Evolutionary conservation across 1,140 invertebrate genomes (phyloP), one percentile per base, ranked within the genome.

Genomic region (Phortica variegata): DNA sequence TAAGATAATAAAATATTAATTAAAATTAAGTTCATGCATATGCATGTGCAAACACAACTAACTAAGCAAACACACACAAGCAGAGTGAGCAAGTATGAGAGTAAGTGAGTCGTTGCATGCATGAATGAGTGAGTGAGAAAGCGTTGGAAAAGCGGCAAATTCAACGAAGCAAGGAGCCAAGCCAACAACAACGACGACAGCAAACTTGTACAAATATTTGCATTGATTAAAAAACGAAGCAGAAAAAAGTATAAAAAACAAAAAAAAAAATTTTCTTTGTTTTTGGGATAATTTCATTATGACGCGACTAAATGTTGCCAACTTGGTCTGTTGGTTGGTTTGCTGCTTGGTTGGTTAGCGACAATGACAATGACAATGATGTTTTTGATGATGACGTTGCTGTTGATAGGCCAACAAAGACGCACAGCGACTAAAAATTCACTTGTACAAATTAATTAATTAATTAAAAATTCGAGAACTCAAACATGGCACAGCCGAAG

Each of bases 1-100:
- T 71, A 71, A 71, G 66, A 71, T 71, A 71, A 71, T 63, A 66
- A 66, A 71, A 71, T 71, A 66, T 71, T 71, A 71, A 71, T 71
- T 71, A 60, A 71, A 71, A 71, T 66, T 55, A 63, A 60, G 62
- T 71, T 60, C 61, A 65, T 65, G 51, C 66, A 71, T 66, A 71
- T 66, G 66, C 62, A 71, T 31, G 40, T 16, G n/a, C 15, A 45
- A 34, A 50, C 26, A 43, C 17, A 12, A 19, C 19, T 18, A 23
- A 26, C 38, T 16, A 38, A 46, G 49, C 23, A 23, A 26, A 26
- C 23, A 26, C n/a, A 26, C 10, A 26, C 10, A 26, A 26, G 23
- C 23, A 26, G 23, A 26, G 23, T 10, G 36, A 38, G 34, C 47
- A 4, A 34, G 13, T 8, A 15, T 34, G 8, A n/a, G 32, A 34